phyloP scores from a whole-genome alignment of 2,888 invertebrate species.

The Drosophila robusta region DNA sequence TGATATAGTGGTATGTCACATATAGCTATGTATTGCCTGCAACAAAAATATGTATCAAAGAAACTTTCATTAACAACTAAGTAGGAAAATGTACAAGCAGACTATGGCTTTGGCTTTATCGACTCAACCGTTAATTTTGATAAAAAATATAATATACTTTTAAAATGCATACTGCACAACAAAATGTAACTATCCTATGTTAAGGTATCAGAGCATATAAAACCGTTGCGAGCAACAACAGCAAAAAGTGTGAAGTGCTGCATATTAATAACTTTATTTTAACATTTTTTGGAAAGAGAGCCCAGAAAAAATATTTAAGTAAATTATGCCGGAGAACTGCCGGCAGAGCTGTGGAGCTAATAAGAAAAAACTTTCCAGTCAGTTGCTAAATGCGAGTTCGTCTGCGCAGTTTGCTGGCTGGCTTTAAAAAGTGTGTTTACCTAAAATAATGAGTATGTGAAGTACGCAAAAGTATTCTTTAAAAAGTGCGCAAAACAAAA shows the following conservation, averaged over 20 bases:
- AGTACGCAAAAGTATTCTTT: neutral
- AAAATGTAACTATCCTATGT: neutral
- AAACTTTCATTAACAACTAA: too few relatives aligned
- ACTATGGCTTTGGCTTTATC: too few relatives aligned
- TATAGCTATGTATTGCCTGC: too few relatives aligned
- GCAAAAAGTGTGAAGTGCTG: constrained; percentile 52
- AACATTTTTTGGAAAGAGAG: constrained; percentile 9
- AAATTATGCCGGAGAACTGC: constrained; percentile 7
- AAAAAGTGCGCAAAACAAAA: constrained; percentile 6
- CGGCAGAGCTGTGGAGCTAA: constrained; percentile 1
- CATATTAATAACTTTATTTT: constrained; percentile 52
- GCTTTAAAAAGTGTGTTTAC: neutral
- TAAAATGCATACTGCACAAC: neutral
- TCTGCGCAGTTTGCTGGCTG: neutral
- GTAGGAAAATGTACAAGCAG: too few relatives aligned
- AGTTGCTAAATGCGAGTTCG: constrained; percentile 28
- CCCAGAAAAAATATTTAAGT: constrained; percentile 1
- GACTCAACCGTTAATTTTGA: too few relatives aligned
- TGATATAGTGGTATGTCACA: too few relatives aligned
- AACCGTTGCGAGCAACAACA: constrained; percentile 9
- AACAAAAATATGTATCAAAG: too few relatives aligned
- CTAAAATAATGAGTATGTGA: constrained; percentile 16
- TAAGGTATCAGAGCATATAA: constrained; percentile 1
- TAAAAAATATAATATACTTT: too few relatives aligned
- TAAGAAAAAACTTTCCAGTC: constrained; percentile 22